phyloP scores from a whole-genome alignment of 92 coral and sea anemone genomes.

The Porites rus region DNA sequence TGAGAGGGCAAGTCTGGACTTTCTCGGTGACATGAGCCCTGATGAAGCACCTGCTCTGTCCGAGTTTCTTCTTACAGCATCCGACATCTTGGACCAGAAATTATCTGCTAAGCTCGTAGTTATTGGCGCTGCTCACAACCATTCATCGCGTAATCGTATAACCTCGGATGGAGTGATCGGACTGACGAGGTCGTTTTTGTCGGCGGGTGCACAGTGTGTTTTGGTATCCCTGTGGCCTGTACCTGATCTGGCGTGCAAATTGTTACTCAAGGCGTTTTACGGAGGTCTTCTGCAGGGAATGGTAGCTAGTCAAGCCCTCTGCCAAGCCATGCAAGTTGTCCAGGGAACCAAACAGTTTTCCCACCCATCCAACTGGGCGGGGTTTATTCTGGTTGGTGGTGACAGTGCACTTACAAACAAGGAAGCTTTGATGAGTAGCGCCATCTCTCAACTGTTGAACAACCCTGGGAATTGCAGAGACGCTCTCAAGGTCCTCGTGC shows the following conservation, averaged over 20 bases:
- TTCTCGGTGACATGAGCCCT: slow-evolving; percentile 77
- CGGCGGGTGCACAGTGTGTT: slow-evolving; percentile 93
- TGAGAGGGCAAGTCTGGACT: slow-evolving; percentile 75
- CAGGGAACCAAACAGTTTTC: slow-evolving; percentile 96
- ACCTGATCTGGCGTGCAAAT: slow-evolving; percentile 96
- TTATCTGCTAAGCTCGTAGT: slow-evolving; percentile 92
- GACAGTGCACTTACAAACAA: slow-evolving; percentile 84
- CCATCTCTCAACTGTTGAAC: slow-evolving; percentile 82
- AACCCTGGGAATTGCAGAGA: slow-evolving; percentile 86
- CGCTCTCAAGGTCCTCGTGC: slow-evolving; percentile 93
- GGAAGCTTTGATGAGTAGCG: slow-evolving; percentile 83
- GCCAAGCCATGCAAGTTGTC: slow-evolving; percentile 97
- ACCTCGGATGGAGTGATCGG: slow-evolving; percentile 96
- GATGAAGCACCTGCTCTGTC: slow-evolving; percentile 88
- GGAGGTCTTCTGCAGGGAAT: slow-evolving; percentile 90
- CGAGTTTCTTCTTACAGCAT: slow-evolving; percentile 96
- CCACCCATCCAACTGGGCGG: slow-evolving; percentile 99
- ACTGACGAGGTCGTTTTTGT: slow-evolving; percentile 92
- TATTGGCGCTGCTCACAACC: slow-evolving; percentile 93
- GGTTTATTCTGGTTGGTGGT: slow-evolving; percentile 92
- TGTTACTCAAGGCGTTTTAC: slow-evolving; percentile 93
- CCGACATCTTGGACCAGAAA: slow-evolving; percentile 86
- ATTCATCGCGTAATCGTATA: slow-evolving; percentile 84
- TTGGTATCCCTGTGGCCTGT: slow-evolving; percentile 98
- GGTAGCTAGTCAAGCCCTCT: slow-evolving; percentile 94